Evolutionary conservation across 2,113 vertebrate species (phyloP).

Genomic region (Heteronetta atricapilla): DNA sequence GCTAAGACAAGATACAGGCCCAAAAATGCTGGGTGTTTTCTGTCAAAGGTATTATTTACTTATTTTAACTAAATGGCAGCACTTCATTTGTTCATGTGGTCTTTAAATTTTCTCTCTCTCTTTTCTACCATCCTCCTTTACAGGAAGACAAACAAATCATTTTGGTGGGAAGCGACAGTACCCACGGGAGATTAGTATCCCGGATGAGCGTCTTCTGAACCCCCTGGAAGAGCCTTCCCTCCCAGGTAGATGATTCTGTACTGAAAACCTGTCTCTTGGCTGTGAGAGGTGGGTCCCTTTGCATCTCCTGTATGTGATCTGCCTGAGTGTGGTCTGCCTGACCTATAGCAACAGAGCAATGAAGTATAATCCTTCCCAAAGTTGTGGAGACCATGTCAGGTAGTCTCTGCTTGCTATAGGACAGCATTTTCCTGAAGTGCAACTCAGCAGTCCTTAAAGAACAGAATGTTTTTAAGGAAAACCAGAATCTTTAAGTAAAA

Average conservation of each 20-base stretch:
- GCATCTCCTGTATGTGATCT: not conserved
- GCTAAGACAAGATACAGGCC: not conserved
- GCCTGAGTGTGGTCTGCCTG: not conserved
- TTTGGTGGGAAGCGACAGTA: constrained; percentile 59
- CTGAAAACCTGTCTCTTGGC: not conserved
- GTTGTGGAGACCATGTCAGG: not conserved
- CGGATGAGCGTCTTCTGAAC: constrained; percentile 74
- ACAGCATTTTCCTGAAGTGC: not conserved
- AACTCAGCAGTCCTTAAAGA: not conserved
- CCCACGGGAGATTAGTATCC: constrained; percentile 32
- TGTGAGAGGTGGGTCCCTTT: not conserved
- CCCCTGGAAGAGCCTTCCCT: constrained; percentile 83
- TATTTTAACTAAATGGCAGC: not conserved
- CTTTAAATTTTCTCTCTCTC: not conserved
- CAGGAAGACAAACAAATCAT: constrained; percentile 54
- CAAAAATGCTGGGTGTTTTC: not conserved
- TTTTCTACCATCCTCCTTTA: not conserved
- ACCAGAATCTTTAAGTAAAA: not conserved
- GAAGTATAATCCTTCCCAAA: not conserved
- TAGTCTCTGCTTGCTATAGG: not conserved
- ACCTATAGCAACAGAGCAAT: not conserved
- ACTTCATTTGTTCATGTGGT: not conserved
- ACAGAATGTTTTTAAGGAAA: not conserved
- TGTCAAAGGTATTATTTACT: not conserved
- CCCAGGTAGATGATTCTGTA: constrained; percentile 75